Evolutionary conservation across 2,113 vertebrate species (phyloP).

Genomic region (Dunckerocampus dactyliophorus): DNA sequence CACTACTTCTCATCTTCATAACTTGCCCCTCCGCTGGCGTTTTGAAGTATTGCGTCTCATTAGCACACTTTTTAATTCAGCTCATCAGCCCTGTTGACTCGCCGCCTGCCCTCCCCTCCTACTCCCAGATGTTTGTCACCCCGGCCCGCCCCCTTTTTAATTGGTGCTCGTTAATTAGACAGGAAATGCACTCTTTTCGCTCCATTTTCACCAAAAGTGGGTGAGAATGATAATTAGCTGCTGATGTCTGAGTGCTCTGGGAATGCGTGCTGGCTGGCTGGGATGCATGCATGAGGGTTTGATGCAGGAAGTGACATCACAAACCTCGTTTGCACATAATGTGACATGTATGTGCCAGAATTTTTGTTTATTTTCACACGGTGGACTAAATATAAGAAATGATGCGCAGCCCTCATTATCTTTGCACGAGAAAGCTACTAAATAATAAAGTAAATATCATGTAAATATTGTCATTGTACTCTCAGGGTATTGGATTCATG

Average conservation of each 20-base stretch:
- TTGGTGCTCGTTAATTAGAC: conserved; percentile 50
- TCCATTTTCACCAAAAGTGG: conserved; percentile 22
- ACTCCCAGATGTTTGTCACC: conserved; percentile 15
- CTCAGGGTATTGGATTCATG: too few species aligned
- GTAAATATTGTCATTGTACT: too few species aligned
- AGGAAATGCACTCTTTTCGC: conserved; percentile 46
- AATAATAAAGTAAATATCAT: too few species aligned
- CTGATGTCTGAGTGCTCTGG: conserved; percentile 40
- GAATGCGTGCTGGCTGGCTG: conserved; percentile 45
- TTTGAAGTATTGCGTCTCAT: conserved; percentile 39
- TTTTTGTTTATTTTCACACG: too few species aligned
- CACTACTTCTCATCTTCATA: neutral
- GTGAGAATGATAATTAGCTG: conserved; percentile 59
- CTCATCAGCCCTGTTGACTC: neutral
- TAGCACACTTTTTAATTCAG: conserved; percentile 15
- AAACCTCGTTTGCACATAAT: too few species aligned
- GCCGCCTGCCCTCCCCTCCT: neutral
- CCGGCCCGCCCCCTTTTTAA: conserved; percentile 41
- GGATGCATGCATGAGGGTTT: too few species aligned
- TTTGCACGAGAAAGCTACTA: too few species aligned
- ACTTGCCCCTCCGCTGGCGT: neutral
- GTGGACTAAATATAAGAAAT: too few species aligned
- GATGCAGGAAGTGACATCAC: too few species aligned
- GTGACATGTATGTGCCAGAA: too few species aligned
- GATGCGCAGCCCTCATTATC: too few species aligned